phyloP scores from a whole-genome alignment of 2,113 vertebrate species.

The Chloebia gouldiae region DNA sequence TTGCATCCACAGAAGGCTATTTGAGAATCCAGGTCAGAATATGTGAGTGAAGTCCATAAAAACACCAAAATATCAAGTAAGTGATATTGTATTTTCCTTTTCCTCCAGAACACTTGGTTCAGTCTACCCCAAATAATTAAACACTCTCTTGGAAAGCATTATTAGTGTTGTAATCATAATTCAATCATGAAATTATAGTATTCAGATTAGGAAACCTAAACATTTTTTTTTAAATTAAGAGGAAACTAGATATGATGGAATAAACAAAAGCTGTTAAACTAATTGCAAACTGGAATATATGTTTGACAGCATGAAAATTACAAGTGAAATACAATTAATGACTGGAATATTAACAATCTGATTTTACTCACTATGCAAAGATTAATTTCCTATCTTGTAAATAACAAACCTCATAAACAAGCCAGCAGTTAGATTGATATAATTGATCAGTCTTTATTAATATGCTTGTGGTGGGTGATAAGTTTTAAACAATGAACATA shows the following conservation, averaged over 20 bases:
- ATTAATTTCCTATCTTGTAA: constrained; percentile 22
- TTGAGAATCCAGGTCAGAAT: not conserved
- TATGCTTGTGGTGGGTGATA: not conserved
- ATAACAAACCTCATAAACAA: not conserved
- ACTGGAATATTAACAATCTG: not conserved
- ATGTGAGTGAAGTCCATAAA: not conserved
- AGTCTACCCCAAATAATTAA: not conserved
- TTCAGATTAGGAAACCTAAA: not conserved
- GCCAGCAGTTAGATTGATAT: not conserved
- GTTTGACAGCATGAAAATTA: not conserved
- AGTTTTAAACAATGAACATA: not conserved
- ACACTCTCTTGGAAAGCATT: not conserved
- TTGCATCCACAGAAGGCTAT: not conserved
- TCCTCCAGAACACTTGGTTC: not conserved
- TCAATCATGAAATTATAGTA: not conserved
- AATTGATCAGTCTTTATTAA: constrained; percentile 20
- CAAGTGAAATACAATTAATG: constrained; percentile 15
- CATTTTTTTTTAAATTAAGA: not conserved
- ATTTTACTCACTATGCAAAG: not conserved
- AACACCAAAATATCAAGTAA: not conserved
- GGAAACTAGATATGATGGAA: not conserved
- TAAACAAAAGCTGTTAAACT: constrained; percentile 15
- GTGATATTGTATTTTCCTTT: not conserved
- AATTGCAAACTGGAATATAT: constrained; percentile 2
- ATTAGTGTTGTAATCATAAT: not conserved